Percentiles rank a stretch among this genome's conserved stretches.
These are phyloP conservation scores for Congeria kusceri DNA, from an alignment of 2,888 invertebrate genomes.

Conservation along the genomic window DNA sequence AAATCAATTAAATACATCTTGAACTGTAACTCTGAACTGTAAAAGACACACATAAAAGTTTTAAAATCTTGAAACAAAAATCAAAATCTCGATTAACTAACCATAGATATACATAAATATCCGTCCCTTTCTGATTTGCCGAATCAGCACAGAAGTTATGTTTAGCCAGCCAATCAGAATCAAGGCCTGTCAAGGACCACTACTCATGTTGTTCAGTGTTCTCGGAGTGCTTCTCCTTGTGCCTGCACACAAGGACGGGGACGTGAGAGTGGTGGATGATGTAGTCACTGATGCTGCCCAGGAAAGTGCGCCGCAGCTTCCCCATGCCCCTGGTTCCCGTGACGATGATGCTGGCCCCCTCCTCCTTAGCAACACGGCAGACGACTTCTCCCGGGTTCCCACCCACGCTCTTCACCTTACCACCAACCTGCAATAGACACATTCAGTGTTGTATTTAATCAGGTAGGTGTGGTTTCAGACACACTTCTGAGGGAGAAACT, in stretches of 20 bases:
- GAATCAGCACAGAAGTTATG: neutral
- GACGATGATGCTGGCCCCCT: slow-evolving; percentile 66
- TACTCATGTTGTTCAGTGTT: slow-evolving; percentile 36
- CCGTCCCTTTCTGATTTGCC: too few species aligned
- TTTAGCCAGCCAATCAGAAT: slow-evolving; percentile 29
- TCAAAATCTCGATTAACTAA: too few species aligned
- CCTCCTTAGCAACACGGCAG: slow-evolving; percentile 68
- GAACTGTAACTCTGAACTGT: too few species aligned
- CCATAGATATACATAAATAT: too few species aligned
- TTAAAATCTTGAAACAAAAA: too few species aligned
- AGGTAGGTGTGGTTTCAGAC: too few species aligned
- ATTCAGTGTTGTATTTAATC: too few species aligned
- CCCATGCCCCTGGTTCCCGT: slow-evolving; percentile 76
- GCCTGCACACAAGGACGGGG: slow-evolving; percentile 69
- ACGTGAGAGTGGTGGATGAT: slow-evolving; percentile 73
- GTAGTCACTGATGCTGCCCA: slow-evolving; percentile 74
- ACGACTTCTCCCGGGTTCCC: slow-evolving; percentile 73
- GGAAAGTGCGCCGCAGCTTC: slow-evolving; percentile 69
- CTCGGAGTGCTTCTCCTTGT: slow-evolving; percentile 62
- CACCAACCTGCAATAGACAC: slow-evolving; percentile 66
- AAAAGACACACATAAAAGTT: too few species aligned
- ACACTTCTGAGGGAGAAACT: too few species aligned
- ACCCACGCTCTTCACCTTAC: slow-evolving; percentile 73
- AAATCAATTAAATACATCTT: too few species aligned
- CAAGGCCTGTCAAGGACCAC: neutral